Conservation (phyloP, 1,140 invertebrate species). For the Drosophila pseudoobscura region DNA sequence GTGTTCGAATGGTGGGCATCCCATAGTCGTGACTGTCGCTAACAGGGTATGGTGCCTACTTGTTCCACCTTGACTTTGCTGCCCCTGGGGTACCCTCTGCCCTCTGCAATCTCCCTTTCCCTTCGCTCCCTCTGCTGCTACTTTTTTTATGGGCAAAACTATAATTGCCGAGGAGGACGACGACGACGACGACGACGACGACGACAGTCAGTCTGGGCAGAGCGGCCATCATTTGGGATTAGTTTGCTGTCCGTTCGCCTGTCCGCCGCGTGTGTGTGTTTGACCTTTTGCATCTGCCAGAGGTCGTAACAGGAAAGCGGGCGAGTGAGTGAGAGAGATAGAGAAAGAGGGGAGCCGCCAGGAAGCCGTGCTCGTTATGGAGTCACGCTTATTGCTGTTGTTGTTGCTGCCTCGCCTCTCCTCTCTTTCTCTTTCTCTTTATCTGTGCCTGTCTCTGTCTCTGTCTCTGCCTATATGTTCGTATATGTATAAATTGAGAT, state of each 20-base stretch:
- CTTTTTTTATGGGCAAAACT: constrained; percentile 4
- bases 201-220: constrained; percentile 76
- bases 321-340: constrained; percentile 7
- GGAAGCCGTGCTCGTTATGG: constrained; percentile 67
- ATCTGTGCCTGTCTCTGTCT: too few relatives aligned
- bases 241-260: constrained; percentile 31
- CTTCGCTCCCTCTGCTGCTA: too few relatives aligned
- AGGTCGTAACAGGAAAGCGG: constrained; percentile 40
- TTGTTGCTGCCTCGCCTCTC: neutral
- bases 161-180: constrained; percentile 31
- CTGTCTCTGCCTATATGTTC: too few relatives aligned
- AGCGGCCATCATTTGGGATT: constrained; percentile 75
- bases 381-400: constrained; percentile 68
- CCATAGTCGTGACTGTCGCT: too few relatives aligned
- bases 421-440: too few relatives aligned
- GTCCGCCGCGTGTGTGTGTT: constrained; percentile 25
- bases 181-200: constrained; percentile 44
- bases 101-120: too few relatives aligned
- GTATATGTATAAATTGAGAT: constrained; percentile 75
- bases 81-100: too few relatives aligned
- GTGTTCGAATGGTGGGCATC: too few relatives aligned
- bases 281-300: constrained; percentile 77
- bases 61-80: constrained; percentile 16
- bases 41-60: too few relatives aligned
- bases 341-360: neutral